These are phyloP conservation scores for Pseudococcus viburni DNA, from an alignment of 2,888 invertebrate species.

Conservation along the genomic window DNA sequence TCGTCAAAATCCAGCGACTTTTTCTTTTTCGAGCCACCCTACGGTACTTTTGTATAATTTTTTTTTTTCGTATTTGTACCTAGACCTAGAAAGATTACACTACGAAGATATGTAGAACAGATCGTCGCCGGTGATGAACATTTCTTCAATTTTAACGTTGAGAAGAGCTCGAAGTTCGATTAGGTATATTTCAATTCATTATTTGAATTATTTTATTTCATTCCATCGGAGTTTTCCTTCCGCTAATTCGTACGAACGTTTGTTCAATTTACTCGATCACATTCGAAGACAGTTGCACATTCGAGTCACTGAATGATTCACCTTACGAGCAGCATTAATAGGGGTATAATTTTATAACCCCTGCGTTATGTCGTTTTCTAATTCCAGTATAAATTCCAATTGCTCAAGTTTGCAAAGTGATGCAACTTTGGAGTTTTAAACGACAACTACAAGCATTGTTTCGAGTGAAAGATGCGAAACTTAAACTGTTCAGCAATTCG, in stretches of 20 bases:
- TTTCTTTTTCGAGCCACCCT: too few relatives aligned
- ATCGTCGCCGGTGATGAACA: too few relatives aligned
- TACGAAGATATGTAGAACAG: too few relatives aligned
- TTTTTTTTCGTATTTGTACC: too few relatives aligned
- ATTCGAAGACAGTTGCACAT: constrained; percentile 1
- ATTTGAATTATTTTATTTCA: too few relatives aligned
- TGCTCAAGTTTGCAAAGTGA: constrained; percentile 22
- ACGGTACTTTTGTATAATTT: too few relatives aligned
- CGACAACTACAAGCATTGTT: neutral
- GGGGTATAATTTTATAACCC: neutral
- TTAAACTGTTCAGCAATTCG: constrained; percentile 28
- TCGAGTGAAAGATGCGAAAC: constrained; percentile 25
- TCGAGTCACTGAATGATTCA: neutral
- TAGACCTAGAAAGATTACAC: too few relatives aligned
- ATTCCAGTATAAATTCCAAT: constrained; percentile 2
- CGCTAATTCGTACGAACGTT: neutral
- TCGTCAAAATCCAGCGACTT: too few relatives aligned
- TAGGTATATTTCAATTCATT: too few relatives aligned
- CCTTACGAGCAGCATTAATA: neutral
- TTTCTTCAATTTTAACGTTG: too few relatives aligned
- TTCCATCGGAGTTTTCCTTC: neutral
- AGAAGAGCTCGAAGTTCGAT: too few relatives aligned
- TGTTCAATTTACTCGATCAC: neutral
- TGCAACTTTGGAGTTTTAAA: constrained; percentile 28
- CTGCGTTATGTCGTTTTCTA: constrained; percentile 25